Conservation (phyloP, 2,888 invertebrate genomes). For the Apodemia zela region DNA sequence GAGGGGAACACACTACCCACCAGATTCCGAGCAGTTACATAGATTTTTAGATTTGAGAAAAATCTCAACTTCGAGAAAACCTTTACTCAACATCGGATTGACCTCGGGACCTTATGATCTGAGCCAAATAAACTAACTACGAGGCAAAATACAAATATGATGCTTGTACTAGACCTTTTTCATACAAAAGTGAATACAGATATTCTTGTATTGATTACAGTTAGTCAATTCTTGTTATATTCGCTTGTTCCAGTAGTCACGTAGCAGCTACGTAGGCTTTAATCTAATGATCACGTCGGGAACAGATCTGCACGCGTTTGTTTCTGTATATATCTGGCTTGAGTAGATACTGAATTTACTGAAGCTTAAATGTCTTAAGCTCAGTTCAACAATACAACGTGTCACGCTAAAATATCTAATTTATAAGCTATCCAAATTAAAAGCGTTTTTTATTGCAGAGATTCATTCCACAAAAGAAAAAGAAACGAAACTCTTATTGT, state of each 20-base stretch:
- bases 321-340: neutral
- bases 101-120: no score
- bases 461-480: no score
- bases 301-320: conserved; percentile 10
- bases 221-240: conserved; percentile 1
- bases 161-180: neutral
- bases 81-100: no score
- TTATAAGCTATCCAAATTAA: no score
- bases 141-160: neutral
- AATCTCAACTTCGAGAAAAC: no score
- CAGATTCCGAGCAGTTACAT: no score
- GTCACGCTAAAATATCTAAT: neutral
- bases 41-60: no score
- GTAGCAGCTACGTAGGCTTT: conserved; percentile 2
- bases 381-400: neutral
- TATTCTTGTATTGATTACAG: conserved; percentile 2
- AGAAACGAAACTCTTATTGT: no score
- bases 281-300: conserved; percentile 14
- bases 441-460: no score
- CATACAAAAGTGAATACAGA: neutral
- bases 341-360: neutral
- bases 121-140: no score
- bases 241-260: conserved; percentile 4
- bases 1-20: no score
- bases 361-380: neutral